phyloP scores from a whole-genome alignment of 2,797 vertebrate genomes.

The Alosa sapidissima region DNA sequence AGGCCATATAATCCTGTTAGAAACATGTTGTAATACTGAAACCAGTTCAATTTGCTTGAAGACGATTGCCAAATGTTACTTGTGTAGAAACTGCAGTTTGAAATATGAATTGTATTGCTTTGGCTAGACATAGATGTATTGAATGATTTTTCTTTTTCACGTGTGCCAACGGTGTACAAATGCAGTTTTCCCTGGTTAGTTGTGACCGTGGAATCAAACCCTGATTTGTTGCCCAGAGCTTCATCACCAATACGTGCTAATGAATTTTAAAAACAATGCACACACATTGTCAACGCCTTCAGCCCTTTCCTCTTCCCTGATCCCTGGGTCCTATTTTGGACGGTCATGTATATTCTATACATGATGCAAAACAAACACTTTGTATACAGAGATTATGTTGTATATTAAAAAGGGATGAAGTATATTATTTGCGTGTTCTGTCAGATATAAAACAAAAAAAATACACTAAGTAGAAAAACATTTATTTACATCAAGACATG shows the following conservation, averaged over 20 bases:
- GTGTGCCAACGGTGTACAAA: not conserved
- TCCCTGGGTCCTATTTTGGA: not conserved
- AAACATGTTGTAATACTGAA: not conserved
- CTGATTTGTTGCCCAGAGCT: not conserved
- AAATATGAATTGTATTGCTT: not conserved
- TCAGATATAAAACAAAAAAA: not conserved
- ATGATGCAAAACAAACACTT: not conserved
- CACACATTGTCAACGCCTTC: not conserved
- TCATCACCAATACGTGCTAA: not conserved
- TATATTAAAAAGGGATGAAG: conserved; percentile 7
- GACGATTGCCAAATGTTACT: not conserved
- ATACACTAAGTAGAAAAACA: conserved; percentile 37
- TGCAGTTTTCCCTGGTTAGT: not conserved
- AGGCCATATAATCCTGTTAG: not conserved
- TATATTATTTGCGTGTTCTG: not conserved
- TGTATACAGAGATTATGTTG: not conserved
- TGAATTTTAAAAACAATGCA: no score
- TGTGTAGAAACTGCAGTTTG: not conserved
- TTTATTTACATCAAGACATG: conserved; percentile 51
- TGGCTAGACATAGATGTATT: not conserved
- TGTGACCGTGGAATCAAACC: not conserved
- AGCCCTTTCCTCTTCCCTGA: not conserved
- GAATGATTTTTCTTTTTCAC: not conserved
- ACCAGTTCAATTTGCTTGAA: not conserved
- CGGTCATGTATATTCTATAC: not conserved